Conservation (phyloP, 1,140 invertebrate species). For the Hycleus phaleratus region DNA sequence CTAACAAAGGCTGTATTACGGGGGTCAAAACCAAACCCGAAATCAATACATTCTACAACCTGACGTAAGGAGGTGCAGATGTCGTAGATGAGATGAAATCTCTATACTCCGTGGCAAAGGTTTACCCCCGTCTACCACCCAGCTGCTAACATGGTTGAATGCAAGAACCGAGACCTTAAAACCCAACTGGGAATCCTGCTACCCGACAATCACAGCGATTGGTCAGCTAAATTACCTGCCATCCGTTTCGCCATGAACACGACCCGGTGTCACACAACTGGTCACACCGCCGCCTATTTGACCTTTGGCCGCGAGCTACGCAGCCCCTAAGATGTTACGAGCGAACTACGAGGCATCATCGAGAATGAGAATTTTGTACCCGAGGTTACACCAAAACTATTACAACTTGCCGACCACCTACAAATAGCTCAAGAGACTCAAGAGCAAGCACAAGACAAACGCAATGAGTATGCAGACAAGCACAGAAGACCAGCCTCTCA, state of each 20-base stretch:
- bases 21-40: slow-evolving; percentile 7
- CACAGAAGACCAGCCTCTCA: slow-evolving; percentile 10
- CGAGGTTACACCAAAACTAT: slow-evolving; percentile 12
- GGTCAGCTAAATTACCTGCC: slow-evolving; percentile 35
- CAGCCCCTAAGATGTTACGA: slow-evolving; percentile 4
- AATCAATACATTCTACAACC: slow-evolving; percentile 20
- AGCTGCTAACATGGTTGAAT: slow-evolving; percentile 36
- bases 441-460: slow-evolving; percentile 24
- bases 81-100: slow-evolving; percentile 11
- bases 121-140: slow-evolving; percentile 37
- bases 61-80: slow-evolving; percentile 20
- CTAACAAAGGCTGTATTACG: slow-evolving; percentile 24
- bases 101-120: slow-evolving; percentile 20
- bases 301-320: slow-evolving; percentile 16
- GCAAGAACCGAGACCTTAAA: slow-evolving; percentile 37
- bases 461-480: slow-evolving; percentile 23
- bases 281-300: slow-evolving; percentile 12
- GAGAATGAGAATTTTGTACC: slow-evolving; percentile 12
- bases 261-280: slow-evolving; percentile 22
- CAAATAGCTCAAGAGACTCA: slow-evolving; percentile 17
- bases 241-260: slow-evolving; percentile 35
- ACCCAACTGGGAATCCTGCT: slow-evolving; percentile 35
- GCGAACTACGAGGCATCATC: slow-evolving; percentile 8
- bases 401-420: slow-evolving; percentile 13
- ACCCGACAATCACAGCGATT: slow-evolving; percentile 31